These are phyloP conservation scores for Rhagoletis pomonella DNA, from an alignment of 1,140 invertebrate genomes.

Conservation along the genomic window DNA sequence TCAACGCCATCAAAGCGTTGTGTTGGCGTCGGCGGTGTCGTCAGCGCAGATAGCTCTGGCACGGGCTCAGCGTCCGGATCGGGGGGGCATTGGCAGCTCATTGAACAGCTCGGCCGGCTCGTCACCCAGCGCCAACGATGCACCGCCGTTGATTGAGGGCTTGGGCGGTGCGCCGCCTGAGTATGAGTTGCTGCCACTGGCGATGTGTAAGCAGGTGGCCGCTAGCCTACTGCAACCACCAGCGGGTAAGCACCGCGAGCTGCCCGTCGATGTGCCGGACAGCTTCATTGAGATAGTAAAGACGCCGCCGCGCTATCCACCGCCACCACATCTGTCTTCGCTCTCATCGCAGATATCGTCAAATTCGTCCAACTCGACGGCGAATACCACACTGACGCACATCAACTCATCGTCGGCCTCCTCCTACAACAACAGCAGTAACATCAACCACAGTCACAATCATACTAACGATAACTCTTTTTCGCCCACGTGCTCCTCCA, in stretches of 20 bases:
- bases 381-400: conserved; percentile 68
- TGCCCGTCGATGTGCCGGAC: conserved; percentile 85
- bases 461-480: conserved; percentile 39
- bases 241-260: conserved; percentile 77
- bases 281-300: conserved; percentile 84
- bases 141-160: conserved; percentile 55
- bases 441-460: conserved; percentile 27
- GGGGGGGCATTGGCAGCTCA: conserved; percentile 3
- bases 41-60: neutral
- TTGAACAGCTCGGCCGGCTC: conserved; percentile 67
- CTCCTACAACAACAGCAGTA: neutral
- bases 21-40: neutral
- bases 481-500: conserved; percentile 19
- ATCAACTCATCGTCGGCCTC: conserved; percentile 55
- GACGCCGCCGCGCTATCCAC: conserved; percentile 84
- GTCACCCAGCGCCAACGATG: conserved; percentile 52
- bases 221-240: conserved; percentile 55
- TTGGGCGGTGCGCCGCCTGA: conserved; percentile 60
- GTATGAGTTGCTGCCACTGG: conserved; percentile 69
- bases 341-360: conserved; percentile 67
- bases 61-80: too few relatives aligned
- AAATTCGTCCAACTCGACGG: conserved; percentile 66
- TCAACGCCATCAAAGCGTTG: conserved; percentile 18
- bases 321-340: conserved; percentile 73
- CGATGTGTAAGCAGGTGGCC: conserved; percentile 73